Conservation (phyloP, 2,888 invertebrate genomes). For the Rotaria macrura region DNA sequence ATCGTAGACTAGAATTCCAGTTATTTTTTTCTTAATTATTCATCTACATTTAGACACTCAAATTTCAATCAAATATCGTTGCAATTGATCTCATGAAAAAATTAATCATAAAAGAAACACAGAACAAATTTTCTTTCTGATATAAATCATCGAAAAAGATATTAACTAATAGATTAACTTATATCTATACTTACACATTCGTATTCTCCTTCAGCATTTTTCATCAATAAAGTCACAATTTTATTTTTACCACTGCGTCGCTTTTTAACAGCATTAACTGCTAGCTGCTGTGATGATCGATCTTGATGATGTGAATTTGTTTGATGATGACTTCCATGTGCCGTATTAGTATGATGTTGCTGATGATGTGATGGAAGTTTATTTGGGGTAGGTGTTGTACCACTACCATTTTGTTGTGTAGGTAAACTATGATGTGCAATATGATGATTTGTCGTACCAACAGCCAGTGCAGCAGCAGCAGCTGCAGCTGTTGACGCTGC, state of each 20-base stretch:
- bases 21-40: too few species aligned
- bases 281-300: neutral
- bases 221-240: conserved; percentile 18
- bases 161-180: too few species aligned
- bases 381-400: neutral
- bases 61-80: too few species aligned
- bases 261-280: neutral
- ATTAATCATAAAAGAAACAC: too few species aligned
- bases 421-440: neutral
- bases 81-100: too few species aligned
- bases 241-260: conserved; percentile 16
- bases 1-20: too few species aligned
- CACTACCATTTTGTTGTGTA: neutral
- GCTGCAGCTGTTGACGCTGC: neutral
- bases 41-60: too few species aligned
- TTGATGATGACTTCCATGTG: neutral
- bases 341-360: neutral
- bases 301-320: neutral
- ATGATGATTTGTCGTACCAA: neutral
- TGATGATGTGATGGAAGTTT: conserved; percentile 2
- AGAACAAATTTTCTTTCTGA: too few species aligned
- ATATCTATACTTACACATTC: neutral
- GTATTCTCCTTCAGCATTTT: conserved; percentile 13
- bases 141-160: too few species aligned
- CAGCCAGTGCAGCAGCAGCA: neutral